phyloP scores from a whole-genome alignment of 2,888 invertebrate genomes.

The Macropis europaea region DNA sequence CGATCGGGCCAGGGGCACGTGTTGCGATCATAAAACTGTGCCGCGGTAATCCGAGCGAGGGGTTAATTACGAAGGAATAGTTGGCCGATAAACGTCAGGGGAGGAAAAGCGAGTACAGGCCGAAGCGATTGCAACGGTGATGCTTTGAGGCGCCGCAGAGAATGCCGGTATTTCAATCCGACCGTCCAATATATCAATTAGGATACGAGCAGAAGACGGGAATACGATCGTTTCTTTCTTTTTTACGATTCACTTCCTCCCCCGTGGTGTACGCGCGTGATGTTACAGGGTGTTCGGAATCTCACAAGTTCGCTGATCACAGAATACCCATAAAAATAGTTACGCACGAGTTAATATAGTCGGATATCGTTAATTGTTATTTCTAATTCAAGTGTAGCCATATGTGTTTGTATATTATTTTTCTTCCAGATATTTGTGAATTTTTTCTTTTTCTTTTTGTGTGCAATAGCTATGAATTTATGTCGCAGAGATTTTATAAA shows the following conservation, averaged over 20 bases:
- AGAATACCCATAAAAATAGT: too few relatives aligned
- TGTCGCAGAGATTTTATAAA: too few relatives aligned
- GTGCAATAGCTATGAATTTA: too few relatives aligned
- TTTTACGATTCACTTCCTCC: background rate
- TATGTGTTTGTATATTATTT: too few relatives aligned
- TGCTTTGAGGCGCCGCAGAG: conserved; percentile 1
- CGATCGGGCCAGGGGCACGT: too few relatives aligned
- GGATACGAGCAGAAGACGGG: conserved; percentile 3
- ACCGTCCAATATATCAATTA: conserved; percentile 29
- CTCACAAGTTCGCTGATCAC: too few relatives aligned
- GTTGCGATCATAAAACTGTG: background rate
- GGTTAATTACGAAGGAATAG: background rate
- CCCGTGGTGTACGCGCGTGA: background rate
- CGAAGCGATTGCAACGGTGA: background rate
- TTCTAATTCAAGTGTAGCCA: too few relatives aligned
- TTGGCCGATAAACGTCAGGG: conserved; percentile 3
- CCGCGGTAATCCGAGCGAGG: background rate
- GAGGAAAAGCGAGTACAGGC: background rate
- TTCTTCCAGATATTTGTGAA: too few relatives aligned
- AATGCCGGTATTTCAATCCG: conserved; percentile 18
- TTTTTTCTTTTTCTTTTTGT: too few relatives aligned
- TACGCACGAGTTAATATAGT: too few relatives aligned
- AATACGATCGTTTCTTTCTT: conserved; percentile 5
- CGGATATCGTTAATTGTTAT: too few relatives aligned
- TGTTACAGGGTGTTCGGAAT: background rate